These are phyloP conservation scores for Phacellophora camtschatica DNA, from an alignment of 30 jellyfish, hydroid and myxozoan species.

Conservation along the genomic window DNA sequence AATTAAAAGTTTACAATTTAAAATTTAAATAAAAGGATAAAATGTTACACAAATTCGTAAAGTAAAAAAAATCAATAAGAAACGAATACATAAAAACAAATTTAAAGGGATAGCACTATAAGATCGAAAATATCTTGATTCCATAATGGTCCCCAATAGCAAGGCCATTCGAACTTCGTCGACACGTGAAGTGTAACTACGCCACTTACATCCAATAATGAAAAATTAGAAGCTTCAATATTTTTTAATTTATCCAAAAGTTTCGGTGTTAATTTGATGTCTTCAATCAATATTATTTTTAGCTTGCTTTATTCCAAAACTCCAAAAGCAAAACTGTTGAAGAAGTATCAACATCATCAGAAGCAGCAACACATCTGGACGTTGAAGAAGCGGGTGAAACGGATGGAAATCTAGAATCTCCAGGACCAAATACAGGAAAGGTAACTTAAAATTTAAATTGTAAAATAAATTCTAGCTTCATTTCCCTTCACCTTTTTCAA, in stretches of 20 bases:
- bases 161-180: neutral
- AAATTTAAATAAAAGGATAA: too few species aligned
- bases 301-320: slow-evolving; percentile 49
- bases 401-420: slow-evolving; percentile 35
- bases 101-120: too few species aligned
- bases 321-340: slow-evolving; percentile 43
- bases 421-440: slow-evolving; percentile 33
- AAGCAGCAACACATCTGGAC: neutral
- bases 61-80: too few species aligned
- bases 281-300: neutral
- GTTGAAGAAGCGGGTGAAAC: neutral
- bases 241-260: neutral
- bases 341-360: slow-evolving; percentile 31
- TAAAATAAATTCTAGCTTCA: neutral
- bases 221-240: neutral
- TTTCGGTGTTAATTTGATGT: neutral
- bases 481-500: neutral
- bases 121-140: too few species aligned
- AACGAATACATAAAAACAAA: too few species aligned
- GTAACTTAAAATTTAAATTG: neutral
- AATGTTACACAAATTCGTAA: too few species aligned
- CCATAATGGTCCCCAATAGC: too few species aligned
- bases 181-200: neutral
- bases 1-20: too few species aligned
- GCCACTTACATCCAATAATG: neutral